Percentiles rank a stretch among this genome's conserved stretches.
phyloP scores from a whole-genome alignment of 2,113 vertebrate genomes.

The Protobothrops flavoviridis region DNA sequence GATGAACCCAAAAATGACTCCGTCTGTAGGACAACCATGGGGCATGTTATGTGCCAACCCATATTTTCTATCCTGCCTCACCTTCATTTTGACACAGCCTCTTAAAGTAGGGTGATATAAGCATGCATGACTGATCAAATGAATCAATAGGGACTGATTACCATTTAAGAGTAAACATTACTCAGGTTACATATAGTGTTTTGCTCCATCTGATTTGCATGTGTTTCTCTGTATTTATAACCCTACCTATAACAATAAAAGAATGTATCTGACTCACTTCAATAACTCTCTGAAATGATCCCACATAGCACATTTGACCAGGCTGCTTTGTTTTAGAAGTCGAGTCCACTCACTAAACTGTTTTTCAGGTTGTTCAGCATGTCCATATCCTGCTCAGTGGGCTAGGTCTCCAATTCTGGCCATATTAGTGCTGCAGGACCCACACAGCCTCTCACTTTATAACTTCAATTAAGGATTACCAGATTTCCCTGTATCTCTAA shows the following conservation, averaged over 20 bases:
- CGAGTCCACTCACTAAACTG: not conserved
- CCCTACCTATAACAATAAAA: not conserved
- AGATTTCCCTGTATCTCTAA: not conserved
- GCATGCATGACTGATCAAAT: not conserved
- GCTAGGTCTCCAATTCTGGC: not conserved
- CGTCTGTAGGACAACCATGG: not conserved
- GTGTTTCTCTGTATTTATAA: not conserved
- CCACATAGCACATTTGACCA: not conserved
- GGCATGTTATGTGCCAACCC: not conserved
- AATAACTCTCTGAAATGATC: not conserved
- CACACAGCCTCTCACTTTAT: not conserved
- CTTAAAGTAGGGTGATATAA: not conserved
- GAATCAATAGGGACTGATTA: not conserved
- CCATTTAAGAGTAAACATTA: not conserved
- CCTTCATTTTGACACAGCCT: not conserved
- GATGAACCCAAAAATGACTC: not conserved
- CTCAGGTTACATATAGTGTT: not conserved
- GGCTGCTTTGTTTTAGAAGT: not conserved
- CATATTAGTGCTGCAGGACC: not conserved
- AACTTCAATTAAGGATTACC: not conserved
- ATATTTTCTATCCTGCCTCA: not conserved
- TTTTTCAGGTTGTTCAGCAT: not conserved
- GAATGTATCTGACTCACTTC: not conserved
- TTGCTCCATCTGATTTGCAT: not conserved
- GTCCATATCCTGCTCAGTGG: not conserved